Conservation (phyloP, 2,797 vertebrate genomes). For the Nasua narica region DNA sequence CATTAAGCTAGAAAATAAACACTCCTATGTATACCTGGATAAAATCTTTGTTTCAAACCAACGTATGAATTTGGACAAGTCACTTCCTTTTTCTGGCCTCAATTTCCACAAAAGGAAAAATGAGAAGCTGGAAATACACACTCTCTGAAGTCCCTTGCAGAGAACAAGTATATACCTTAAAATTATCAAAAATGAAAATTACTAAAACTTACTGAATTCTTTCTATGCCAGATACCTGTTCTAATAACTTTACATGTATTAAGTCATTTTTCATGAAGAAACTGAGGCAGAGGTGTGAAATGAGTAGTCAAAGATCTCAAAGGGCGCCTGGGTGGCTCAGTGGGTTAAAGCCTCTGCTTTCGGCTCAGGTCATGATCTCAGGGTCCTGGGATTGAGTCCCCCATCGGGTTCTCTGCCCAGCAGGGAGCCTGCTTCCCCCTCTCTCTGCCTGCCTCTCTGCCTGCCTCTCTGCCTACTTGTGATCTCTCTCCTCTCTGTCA, state of each 20-base stretch:
- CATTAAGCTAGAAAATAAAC: slow-evolving; percentile 33
- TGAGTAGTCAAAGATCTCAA: not conserved
- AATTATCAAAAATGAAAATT: slow-evolving; percentile 46
- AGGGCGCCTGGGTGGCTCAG: too few species aligned
- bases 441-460: too few species aligned
- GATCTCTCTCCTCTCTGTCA: too few species aligned
- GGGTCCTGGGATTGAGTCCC: too few species aligned
- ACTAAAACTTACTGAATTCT: slow-evolving; percentile 19
- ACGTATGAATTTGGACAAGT: not conserved
- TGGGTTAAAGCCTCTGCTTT: too few species aligned
- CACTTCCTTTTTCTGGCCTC: not conserved
- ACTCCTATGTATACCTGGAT: not conserved
- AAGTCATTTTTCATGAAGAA: slow-evolving; percentile 39
- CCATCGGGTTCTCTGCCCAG: too few species aligned
- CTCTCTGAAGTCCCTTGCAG: not conserved
- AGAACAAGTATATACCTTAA: not conserved
- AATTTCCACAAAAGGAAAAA: slow-evolving; percentile 44
- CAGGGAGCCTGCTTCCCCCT: too few species aligned
- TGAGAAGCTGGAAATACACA: not conserved
- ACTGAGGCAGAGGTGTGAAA: not conserved
- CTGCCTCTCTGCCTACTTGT: too few species aligned
- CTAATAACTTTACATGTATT: not conserved
- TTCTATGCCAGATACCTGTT: slow-evolving; percentile 15
- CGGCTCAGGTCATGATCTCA: too few species aligned
- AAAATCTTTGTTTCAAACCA: slow-evolving; percentile 54